phyloP scores from a whole-genome alignment of 2,888 invertebrate species.

The Nycteola revayana region DNA sequence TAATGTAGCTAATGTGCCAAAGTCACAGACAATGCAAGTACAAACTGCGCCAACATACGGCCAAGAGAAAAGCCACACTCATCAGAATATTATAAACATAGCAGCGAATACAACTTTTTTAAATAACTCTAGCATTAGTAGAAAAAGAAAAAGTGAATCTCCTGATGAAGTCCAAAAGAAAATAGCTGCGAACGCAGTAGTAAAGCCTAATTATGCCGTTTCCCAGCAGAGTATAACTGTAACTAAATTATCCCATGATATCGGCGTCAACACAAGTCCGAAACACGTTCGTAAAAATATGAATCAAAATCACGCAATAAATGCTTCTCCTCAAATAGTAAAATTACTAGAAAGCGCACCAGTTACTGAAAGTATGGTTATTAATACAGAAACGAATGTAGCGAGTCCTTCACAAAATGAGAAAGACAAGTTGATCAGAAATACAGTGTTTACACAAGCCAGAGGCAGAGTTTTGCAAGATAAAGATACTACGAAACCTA shows the following conservation, averaged over 20 bases:
- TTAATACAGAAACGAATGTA: conserved; percentile 15
- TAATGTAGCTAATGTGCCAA: conserved; percentile 12
- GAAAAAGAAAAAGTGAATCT: conserved; percentile 67
- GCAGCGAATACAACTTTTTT: conserved; percentile 16
- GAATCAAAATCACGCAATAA: conserved; percentile 17
- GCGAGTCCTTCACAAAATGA: conserved; percentile 25
- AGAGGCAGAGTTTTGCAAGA: conserved; percentile 58
- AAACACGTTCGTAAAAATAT: conserved; percentile 32
- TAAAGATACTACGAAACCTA: conserved; percentile 30
- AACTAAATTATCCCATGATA: conserved; percentile 37
- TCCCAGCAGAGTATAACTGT: conserved; percentile 28
- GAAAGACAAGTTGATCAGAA: conserved; percentile 61
- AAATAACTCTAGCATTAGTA: conserved; percentile 31
- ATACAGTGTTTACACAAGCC: conserved; percentile 70
- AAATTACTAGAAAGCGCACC: conserved; percentile 12
- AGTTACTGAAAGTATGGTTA: conserved; percentile 4
- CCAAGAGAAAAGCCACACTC: conserved; percentile 14
- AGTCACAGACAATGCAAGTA: conserved; percentile 16
- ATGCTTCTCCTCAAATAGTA: conserved; percentile 14
- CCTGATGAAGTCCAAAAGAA: conserved; percentile 58
- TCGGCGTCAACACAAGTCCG: conserved; percentile 44
- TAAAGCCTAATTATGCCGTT: conserved; percentile 25
- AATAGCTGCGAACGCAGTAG: conserved; percentile 24
- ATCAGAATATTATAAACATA: conserved; percentile 14
- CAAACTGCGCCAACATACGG: conserved; percentile 20